Evolutionary conservation across 1,140 invertebrate species (phyloP).

Genomic region (Listronotus bonariensis): DNA sequence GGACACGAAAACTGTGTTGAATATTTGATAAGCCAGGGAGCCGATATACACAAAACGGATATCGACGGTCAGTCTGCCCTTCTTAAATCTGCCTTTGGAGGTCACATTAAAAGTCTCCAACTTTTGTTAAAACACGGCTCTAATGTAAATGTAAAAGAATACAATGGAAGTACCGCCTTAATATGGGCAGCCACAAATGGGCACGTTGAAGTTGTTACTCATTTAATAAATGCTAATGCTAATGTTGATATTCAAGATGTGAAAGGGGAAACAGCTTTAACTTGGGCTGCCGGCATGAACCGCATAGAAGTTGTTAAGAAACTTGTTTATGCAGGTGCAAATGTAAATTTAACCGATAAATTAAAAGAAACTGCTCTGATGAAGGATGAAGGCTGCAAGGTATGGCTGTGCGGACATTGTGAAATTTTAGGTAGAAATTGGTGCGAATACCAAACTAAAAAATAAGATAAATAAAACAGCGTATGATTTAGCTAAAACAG

Average conservation of each 20-base stretch:
- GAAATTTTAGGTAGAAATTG: background rate
- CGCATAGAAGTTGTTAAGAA: constrained; percentile 13
- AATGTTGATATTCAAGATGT: constrained; percentile 11
- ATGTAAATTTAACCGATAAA: constrained; percentile 59
- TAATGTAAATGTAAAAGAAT: constrained; percentile 1
- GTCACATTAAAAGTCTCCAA: background rate
- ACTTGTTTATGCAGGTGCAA: constrained; percentile 9
- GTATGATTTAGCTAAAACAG: background rate
- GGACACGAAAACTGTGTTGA: background rate
- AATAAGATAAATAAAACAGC: background rate
- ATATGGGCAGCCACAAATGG: background rate
- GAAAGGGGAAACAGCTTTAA: constrained; percentile 22
- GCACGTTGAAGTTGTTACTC: background rate
- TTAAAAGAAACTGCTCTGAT: constrained; percentile 5
- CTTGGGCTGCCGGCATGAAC: constrained; percentile 12
- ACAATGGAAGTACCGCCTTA: background rate
- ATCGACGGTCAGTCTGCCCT: background rate
- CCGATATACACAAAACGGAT: background rate
- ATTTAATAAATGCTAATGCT: constrained; percentile 6
- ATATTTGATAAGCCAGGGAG: background rate
- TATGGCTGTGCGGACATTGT: background rate
- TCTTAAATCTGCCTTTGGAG: background rate
- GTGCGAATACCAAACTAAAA: background rate
- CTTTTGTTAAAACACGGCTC: background rate
- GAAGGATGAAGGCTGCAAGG: constrained; percentile 4